Conservation (phyloP, 1,140 invertebrate species). For the Bombus difficillimus region DNA sequence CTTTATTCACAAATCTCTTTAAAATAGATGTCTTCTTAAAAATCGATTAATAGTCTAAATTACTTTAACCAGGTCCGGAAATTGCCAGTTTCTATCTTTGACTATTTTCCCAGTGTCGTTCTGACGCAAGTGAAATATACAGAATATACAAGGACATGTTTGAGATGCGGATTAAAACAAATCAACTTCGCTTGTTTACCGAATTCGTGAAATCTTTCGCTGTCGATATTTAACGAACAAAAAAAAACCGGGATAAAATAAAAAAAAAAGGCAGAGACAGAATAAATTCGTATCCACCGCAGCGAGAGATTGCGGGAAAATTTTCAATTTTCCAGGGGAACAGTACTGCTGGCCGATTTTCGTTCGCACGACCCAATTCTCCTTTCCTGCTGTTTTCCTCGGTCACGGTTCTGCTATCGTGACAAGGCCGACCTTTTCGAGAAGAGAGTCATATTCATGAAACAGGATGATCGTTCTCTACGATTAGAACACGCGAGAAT, state of each 20-base stretch:
- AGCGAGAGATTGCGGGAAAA: constrained; percentile 17
- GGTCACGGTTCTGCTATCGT: neutral
- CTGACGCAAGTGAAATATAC: neutral
- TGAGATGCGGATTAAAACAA: neutral
- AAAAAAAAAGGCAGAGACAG: neutral
- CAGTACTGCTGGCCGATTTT: constrained; percentile 40
- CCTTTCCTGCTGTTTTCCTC: constrained; percentile 25
- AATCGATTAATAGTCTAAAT: no score
- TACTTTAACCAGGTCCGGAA: no score
- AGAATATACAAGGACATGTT: neutral
- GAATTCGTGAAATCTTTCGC: neutral
- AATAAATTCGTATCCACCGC: constrained; percentile 5
- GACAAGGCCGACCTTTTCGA: neutral
- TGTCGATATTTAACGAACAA: neutral
- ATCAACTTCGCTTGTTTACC: neutral
- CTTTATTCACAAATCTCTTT: no score
- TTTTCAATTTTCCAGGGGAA: constrained; percentile 23
- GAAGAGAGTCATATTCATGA: no score
- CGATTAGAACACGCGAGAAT: neutral
- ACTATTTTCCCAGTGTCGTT: neutral
- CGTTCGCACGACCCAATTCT: constrained; percentile 44
- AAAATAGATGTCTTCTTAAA: no score
- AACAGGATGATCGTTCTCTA: neutral
- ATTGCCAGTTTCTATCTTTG: no score
- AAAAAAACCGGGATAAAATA: neutral